Conservation (phyloP, 2,113 vertebrate species). For the Phaethornis superciliosus region DNA sequence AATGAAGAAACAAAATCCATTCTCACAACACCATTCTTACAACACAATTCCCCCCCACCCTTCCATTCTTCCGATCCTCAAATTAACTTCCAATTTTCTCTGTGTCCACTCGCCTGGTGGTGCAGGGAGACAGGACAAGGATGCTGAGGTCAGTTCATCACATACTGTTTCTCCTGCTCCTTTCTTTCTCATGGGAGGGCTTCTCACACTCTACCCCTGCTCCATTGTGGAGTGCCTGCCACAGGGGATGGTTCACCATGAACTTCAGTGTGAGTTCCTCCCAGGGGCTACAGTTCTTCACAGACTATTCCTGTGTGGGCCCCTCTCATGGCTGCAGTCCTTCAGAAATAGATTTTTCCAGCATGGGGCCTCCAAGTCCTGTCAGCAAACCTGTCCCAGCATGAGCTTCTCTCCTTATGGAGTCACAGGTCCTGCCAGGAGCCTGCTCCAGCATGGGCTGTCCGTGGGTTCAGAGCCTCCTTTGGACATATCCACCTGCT, state of each 20-base stretch:
- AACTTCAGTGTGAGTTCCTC: background rate
- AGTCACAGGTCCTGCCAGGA: too few species aligned
- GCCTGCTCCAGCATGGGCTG: background rate
- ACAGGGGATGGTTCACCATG: background rate
- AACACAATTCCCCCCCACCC: background rate
- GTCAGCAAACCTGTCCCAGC: background rate
- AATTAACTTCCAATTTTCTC: background rate
- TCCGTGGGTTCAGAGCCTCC: background rate
- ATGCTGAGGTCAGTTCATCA: background rate
- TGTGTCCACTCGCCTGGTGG: background rate
- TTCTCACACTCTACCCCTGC: background rate
- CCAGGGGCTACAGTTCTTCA: background rate
- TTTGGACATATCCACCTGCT: background rate
- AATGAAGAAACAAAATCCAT: background rate
- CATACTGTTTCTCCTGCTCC: background rate
- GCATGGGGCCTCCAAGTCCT: background rate
- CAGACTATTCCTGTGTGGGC: background rate
- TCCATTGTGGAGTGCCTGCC: background rate
- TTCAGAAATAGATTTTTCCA: background rate
- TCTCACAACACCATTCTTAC: background rate
- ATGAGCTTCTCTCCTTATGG: background rate
- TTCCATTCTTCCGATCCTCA: background rate
- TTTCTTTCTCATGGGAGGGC: background rate
- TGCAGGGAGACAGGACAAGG: background rate
- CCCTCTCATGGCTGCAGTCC: background rate